phyloP scores from a whole-genome alignment of 2,113 vertebrate genomes.

The Melanerpes formicivorus region DNA sequence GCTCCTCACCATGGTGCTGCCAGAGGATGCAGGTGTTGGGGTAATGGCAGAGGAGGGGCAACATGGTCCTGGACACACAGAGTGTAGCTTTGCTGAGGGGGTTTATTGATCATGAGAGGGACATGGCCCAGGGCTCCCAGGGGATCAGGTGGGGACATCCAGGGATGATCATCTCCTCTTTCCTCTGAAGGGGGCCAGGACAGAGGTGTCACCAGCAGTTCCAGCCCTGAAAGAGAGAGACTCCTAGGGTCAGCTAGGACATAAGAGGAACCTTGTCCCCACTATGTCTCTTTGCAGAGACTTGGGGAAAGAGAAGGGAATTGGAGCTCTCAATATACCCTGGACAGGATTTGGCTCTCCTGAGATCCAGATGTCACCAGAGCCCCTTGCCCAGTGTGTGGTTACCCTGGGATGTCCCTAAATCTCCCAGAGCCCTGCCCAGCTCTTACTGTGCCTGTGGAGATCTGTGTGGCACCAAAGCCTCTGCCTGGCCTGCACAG shows the following conservation, averaged over 20 bases:
- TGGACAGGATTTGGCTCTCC: not conserved
- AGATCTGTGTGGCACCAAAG: no score
- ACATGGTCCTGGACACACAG: no score
- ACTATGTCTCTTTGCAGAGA: not conserved
- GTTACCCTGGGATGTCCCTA: not conserved
- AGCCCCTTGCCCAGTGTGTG: not conserved
- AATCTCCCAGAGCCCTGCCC: not conserved
- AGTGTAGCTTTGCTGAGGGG: not conserved
- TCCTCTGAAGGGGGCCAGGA: not conserved
- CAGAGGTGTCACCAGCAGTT: not conserved
- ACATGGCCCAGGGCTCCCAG: not conserved
- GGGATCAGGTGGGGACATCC: not conserved
- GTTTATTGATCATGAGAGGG: not conserved
- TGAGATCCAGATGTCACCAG: no score
- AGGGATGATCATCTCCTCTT: not conserved
- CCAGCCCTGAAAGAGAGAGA: not conserved
- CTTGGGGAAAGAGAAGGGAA: not conserved
- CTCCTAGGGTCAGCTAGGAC: accelerated
- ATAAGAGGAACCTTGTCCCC: not conserved
- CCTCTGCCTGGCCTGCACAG: not conserved
- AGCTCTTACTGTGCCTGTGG: no score
- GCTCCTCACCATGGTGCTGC: not conserved
- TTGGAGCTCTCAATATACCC: not conserved
- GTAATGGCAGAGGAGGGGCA: not conserved
- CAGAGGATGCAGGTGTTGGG: not conserved